A percentile compares a stretch with the other conserved stretches of the same genome.
Conservation (phyloP, 2,888 invertebrate genomes). For the Phengaris alcon region DNA sequence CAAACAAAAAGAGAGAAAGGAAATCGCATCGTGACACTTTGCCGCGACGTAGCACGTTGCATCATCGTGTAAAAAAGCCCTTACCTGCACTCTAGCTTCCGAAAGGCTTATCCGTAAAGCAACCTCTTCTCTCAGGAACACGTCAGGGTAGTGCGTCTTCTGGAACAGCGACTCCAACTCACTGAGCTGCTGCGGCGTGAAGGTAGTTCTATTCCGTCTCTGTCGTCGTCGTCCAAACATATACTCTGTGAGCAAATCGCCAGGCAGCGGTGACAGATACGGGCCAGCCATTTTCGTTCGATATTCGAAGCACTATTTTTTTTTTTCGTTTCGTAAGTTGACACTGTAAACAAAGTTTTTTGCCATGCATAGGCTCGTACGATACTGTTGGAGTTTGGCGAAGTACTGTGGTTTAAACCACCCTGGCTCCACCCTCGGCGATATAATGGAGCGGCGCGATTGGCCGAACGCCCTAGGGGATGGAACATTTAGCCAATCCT, state of each 20-base stretch:
- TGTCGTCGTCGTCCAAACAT: constrained; percentile 94
- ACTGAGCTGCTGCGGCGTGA: constrained; percentile 95
- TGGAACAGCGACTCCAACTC: constrained; percentile 95
- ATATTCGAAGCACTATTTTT: constrained; percentile 19
- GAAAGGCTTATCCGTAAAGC: constrained; percentile 93
- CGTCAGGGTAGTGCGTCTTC: constrained; percentile 96
- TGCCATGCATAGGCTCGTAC: constrained; percentile 48
- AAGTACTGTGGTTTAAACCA: constrained; percentile 66
- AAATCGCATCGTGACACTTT: too few species aligned
- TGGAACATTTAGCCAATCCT: constrained; percentile 65
- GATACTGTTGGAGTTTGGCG: constrained; percentile 65
- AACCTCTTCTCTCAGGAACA: constrained; percentile 92
- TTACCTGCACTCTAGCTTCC: constrained; percentile 94
- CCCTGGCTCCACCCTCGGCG: constrained; percentile 66
- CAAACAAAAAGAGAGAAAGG: too few species aligned
- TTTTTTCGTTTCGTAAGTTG: constrained; percentile 18
- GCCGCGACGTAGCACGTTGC: not conserved
- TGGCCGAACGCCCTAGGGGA: constrained; percentile 64
- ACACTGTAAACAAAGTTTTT: constrained; percentile 23
- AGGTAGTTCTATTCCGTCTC: constrained; percentile 94
- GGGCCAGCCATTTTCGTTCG: constrained; percentile 86
- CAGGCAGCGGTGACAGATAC: constrained; percentile 90
- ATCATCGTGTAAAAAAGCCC: constrained; percentile 34
- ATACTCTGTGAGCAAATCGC: constrained; percentile 93
- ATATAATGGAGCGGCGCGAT: constrained; percentile 52